phyloP scores from a whole-genome alignment of 2,797 vertebrate species.

The Crocodylus rhombifer region DNA sequence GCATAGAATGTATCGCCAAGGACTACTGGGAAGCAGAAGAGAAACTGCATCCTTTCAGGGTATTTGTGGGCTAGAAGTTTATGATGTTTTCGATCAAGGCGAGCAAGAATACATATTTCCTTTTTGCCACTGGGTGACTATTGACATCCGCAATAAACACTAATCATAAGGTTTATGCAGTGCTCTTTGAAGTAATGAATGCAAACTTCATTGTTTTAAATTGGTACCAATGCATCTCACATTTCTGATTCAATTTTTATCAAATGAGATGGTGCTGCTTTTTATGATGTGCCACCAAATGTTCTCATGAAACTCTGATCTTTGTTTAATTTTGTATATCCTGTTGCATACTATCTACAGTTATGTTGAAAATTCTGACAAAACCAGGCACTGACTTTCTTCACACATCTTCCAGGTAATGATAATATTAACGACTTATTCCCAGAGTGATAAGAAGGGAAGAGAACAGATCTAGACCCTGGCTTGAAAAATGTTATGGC shows the following conservation, averaged over 20 bases:
- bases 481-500: slow-evolving; percentile 5
- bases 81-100: slow-evolving; percentile 35
- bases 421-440: not conserved
- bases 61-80: slow-evolving; percentile 25
- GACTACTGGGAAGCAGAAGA: not conserved
- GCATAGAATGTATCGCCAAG: not conserved
- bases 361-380: not conserved
- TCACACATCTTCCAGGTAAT: not conserved
- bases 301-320: slow-evolving; percentile 12
- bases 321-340: not conserved
- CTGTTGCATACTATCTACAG: not conserved
- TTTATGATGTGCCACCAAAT: slow-evolving; percentile 30
- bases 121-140: slow-evolving; percentile 46
- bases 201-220: slow-evolving; percentile 38
- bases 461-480: not conserved
- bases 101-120: not conserved
- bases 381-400: not conserved
- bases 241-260: slow-evolving; percentile 55
- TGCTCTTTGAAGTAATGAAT: slow-evolving; percentile 65
- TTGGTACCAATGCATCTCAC: not conserved
- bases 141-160: slow-evolving; percentile 45
- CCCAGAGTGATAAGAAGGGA: not conserved
- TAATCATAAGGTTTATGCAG: slow-evolving; percentile 37
- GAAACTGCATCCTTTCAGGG: slow-evolving; percentile 6
- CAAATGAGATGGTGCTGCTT: slow-evolving; percentile 51